Conservation (phyloP, 1,140 invertebrate genomes). For the Drosophila burlai region DNA sequence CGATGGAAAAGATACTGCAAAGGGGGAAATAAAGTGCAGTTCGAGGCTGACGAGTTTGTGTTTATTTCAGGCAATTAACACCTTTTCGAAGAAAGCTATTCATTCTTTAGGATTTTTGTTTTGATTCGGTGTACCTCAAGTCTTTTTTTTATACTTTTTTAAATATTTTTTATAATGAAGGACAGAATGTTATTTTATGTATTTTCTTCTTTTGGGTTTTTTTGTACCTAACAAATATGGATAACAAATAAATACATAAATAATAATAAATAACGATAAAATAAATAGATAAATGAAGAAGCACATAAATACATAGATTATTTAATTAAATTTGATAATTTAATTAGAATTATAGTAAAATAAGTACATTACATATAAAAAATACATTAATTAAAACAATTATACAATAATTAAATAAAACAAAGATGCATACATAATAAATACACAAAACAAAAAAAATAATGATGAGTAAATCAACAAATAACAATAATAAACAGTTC, state of each 20-base stretch:
- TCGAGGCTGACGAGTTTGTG: neutral
- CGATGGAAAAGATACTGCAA: neutral
- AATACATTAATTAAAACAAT: neutral
- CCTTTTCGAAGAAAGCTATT: neutral
- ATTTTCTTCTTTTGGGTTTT: neutral
- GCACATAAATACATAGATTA: too few species aligned
- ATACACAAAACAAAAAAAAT: too few species aligned
- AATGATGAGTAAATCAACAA: too few species aligned
- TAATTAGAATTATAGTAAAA: too few species aligned
- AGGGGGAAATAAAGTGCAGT: neutral
- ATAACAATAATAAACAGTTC: neutral
- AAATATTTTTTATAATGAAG: neutral
- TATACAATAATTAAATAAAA: too few species aligned
- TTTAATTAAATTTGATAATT: neutral
- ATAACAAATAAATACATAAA: too few species aligned
- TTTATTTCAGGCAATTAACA: slow-evolving; percentile 1
- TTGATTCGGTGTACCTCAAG: neutral
- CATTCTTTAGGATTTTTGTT: neutral
- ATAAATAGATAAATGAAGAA: too few species aligned
- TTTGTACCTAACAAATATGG: neutral
- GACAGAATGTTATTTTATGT: neutral
- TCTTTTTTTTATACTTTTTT: neutral
- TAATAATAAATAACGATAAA: too few species aligned
- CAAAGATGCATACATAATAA: too few species aligned
- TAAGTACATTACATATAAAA: neutral